phyloP scores from a whole-genome alignment of 2,797 vertebrate species.

The Lacerta viridis region DNA sequence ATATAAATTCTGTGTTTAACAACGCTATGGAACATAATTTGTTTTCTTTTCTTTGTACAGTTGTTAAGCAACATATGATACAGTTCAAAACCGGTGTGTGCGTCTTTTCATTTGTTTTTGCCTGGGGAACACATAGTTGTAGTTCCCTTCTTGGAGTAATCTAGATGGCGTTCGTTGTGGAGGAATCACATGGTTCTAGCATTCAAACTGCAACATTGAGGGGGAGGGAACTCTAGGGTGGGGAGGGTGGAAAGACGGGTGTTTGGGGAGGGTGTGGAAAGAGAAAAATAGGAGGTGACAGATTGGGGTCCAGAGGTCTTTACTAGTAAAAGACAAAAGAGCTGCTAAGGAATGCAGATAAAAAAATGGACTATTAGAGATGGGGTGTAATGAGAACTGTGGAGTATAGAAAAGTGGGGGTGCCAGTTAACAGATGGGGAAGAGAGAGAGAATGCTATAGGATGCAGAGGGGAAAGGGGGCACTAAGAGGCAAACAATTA shows the following conservation, averaged over 20 bases:
- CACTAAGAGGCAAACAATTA: neutral
- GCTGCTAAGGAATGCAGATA: too few relatives aligned
- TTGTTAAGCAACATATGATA: neutral
- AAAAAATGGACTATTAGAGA: too few relatives aligned
- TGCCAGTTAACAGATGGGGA: neutral
- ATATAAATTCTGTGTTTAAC: neutral
- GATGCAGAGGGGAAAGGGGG: neutral
- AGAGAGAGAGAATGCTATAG: neutral
- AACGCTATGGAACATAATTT: neutral
- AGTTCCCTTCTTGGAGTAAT: neutral
- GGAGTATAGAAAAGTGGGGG: too few relatives aligned
- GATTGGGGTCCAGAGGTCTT: too few relatives aligned
- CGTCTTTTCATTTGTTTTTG: neutral
- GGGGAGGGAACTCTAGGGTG: too few relatives aligned
- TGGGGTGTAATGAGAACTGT: too few relatives aligned
- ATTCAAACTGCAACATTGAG: neutral
- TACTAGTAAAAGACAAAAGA: too few relatives aligned
- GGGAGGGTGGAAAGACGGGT: too few relatives aligned
- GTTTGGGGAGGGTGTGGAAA: too few relatives aligned
- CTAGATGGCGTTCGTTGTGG: neutral
- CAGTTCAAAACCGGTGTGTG: neutral
- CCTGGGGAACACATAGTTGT: neutral
- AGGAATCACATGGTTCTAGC: neutral
- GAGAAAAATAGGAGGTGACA: too few relatives aligned
- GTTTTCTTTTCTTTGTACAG: too few relatives aligned